Base-by-base conservation (phyloP, 2,113 vertebrate genomes). In the Prunella fulvescens region DNA sequence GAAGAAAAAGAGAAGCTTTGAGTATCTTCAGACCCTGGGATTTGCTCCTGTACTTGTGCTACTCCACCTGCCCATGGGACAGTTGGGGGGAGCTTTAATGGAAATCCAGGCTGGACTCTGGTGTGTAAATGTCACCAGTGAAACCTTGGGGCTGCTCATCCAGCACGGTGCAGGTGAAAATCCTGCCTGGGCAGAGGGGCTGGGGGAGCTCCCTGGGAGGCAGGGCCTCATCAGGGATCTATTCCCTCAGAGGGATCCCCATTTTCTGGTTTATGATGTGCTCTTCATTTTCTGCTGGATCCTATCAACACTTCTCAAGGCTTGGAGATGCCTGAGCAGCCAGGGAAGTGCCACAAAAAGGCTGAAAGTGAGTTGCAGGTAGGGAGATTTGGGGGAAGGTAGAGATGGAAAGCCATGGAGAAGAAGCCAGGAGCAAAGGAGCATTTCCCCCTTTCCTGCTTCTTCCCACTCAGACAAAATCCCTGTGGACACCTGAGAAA, bases 271-370 rank as follows among this genome's bases (percentile, higher is more conserved):
- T 74, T n/a, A 19, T 2, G 2, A n/a, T 40, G 60, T 10, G 19
- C 35, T 48, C 54, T 37, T 17, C 19, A 5, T 67, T 79, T 86
- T 10, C 44, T 8, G 61, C 28, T 2, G 4, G 20, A 58, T 61
- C 13, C 57, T 2, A 0, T 31, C 50, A 60, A 58, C 19, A 1
- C 23, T 51, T 70, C 0, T 0, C 33, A 50, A 51, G 42, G 72
- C 33, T 22, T 45, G 45, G 89, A 58, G 42, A 19, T 33, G 51
- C 10, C 70, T 48, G 66, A 67, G 57, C 50, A 57, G 22, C 16
- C 0, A 0, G 15, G 47, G 6, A 58, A 53, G 39, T 13, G 39
- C 7, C 42, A 54, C 14, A 48, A 35, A 61, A 12, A 10, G 37
- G 19, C 26, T 57, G n/a, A 58, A 26, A 15, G 16, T 51, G 51